A percentile compares a stretch with the other conserved stretches of the same genome.
Conservation (phyloP, 2,888 invertebrate genomes). For the Nomada goodeniana region DNA sequence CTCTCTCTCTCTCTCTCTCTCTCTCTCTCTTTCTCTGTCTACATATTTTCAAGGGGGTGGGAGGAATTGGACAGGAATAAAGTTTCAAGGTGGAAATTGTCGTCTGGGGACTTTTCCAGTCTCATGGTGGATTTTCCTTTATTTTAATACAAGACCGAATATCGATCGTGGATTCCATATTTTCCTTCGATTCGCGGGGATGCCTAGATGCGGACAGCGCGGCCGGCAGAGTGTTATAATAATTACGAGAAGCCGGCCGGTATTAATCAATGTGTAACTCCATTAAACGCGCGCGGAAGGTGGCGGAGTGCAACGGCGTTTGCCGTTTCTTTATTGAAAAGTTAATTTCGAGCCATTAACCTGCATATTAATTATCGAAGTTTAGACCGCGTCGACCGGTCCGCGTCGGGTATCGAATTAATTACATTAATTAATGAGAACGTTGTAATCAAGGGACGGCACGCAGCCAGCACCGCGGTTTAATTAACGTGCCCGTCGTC, state of each 20-base stretch:
- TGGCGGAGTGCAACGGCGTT: constrained; percentile 16
- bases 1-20: neutral
- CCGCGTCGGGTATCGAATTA: constrained; percentile 15
- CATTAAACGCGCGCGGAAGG: constrained; percentile 11
- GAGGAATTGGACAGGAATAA: neutral
- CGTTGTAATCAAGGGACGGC: constrained; percentile 30
- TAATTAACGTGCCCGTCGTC: constrained; percentile 11
- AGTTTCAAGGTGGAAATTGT: constrained; percentile 12
- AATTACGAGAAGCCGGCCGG: neutral
- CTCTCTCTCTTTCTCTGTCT: neutral
- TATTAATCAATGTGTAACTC: constrained; percentile 25
- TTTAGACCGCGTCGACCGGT: constrained; percentile 22
- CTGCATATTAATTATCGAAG: constrained; percentile 36
- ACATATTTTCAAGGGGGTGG: neutral
- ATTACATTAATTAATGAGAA: constrained; percentile 42
- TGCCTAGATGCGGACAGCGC: neutral
- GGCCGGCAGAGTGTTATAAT: neutral
- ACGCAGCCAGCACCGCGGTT: neutral
- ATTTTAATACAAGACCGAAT: neutral
- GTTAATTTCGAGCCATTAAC: constrained; percentile 37
- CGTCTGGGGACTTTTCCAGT: constrained; percentile 13
- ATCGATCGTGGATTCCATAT: neutral
- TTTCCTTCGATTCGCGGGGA: neutral
- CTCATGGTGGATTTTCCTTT: neutral
- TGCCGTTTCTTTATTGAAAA: constrained; percentile 21